phyloP scores from a whole-genome alignment of 2,888 invertebrate genomes.

The Alviniconcha strummeri region DNA sequence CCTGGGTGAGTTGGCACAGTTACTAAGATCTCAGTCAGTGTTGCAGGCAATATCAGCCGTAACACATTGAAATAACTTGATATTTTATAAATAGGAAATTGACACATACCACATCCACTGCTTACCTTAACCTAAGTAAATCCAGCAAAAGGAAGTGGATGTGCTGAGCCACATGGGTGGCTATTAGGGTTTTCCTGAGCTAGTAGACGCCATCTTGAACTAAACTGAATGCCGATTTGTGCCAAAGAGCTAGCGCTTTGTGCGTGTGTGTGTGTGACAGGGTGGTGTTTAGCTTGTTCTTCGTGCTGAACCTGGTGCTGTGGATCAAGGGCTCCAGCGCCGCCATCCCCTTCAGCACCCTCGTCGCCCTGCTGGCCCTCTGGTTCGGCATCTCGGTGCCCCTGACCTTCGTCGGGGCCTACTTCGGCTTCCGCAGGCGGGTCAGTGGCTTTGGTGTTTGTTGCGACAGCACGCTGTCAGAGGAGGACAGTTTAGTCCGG shows the following conservation, averaged over 20 bases:
- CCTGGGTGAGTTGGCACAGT: constrained; percentile 85
- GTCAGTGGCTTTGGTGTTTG: constrained; percentile 75
- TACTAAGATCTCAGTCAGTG: too few relatives aligned
- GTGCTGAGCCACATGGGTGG: too few relatives aligned
- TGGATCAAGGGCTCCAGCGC: constrained; percentile 98
- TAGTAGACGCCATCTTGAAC: too few relatives aligned
- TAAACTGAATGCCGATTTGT: neutral
- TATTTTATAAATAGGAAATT: too few relatives aligned
- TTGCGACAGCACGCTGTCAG: too few relatives aligned
- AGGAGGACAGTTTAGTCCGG: too few relatives aligned
- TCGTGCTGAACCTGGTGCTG: constrained; percentile 95
- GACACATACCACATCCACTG: too few relatives aligned
- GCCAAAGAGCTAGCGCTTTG: neutral
- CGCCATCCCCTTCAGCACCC: constrained; percentile 96
- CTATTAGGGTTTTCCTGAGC: neutral
- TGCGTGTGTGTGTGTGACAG: constrained; percentile 76
- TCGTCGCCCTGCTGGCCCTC: constrained; percentile 92
- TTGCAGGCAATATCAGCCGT: too few relatives aligned
- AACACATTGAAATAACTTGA: too few relatives aligned
- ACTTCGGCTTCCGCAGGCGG: constrained; percentile 97
- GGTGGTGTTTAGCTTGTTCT: constrained; percentile 96
- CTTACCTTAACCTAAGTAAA: too few relatives aligned
- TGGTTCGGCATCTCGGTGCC: constrained; percentile 99
- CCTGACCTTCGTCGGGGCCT: constrained; percentile 97
- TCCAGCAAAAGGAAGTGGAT: too few relatives aligned